phyloP scores from a whole-genome alignment of 2,888 invertebrate species.

The Bedellia somnulentella region DNA sequence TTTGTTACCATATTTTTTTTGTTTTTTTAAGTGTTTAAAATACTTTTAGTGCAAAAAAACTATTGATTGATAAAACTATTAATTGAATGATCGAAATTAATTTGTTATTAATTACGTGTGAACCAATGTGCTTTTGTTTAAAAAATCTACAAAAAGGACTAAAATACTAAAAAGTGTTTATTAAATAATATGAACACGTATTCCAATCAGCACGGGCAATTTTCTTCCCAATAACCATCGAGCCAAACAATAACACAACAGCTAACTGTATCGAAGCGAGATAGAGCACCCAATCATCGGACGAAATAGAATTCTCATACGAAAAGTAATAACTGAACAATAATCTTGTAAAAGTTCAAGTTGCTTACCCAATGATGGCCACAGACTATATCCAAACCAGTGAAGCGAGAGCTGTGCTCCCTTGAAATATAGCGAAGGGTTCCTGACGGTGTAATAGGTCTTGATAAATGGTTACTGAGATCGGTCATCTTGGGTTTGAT shows the following conservation, averaged over 20 bases:
- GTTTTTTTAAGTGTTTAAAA: no score
- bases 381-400: constrained; percentile 36
- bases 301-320: constrained; percentile 58
- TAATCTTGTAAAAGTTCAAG: constrained; percentile 59
- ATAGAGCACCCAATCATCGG: constrained; percentile 29
- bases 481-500: constrained; percentile 32
- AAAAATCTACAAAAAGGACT: no score
- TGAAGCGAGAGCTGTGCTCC: constrained; percentile 19
- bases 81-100: no score
- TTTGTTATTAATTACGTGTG: no score
- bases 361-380: constrained; percentile 42
- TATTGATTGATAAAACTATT: no score
- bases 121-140: no score
- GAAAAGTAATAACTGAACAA: constrained; percentile 47
- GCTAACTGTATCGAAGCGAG: constrained; percentile 18
- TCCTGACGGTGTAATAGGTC: constrained; percentile 27
- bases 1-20: not conserved
- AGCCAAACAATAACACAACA: constrained; percentile 52
- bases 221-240: constrained; percentile 38
- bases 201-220: constrained; percentile 18
- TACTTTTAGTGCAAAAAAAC: no score
- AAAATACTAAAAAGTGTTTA: no score
- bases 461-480: constrained; percentile 21
- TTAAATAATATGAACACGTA: no score
- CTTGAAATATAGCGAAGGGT: constrained; percentile 16